Evolutionary conservation across 2,113 vertebrate genomes (phyloP).

Genomic region (Solea solea): DNA sequence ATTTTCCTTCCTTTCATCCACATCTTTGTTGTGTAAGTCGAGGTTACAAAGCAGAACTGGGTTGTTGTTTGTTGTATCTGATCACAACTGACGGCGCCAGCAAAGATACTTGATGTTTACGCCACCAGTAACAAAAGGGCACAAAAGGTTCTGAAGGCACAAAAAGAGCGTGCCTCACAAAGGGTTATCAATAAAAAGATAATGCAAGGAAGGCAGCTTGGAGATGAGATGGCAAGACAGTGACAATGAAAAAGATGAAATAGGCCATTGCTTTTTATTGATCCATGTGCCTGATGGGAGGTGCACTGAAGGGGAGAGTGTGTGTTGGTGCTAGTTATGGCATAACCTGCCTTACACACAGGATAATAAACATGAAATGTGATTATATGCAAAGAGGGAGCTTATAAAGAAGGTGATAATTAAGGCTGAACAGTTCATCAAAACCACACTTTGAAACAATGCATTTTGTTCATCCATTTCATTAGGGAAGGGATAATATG

Average conservation of each 20-base stretch:
- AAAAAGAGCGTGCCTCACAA: slow-evolving; percentile 18
- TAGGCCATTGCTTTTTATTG: slow-evolving; percentile 46
- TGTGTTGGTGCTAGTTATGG: slow-evolving; percentile 4
- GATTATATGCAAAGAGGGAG: background rate
- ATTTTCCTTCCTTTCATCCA: background rate
- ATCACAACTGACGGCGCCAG: slow-evolving; percentile 18
- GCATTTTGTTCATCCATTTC: too few species aligned
- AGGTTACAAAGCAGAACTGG: slow-evolving; percentile 14
- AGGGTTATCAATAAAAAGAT: slow-evolving; percentile 71
- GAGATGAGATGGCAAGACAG: slow-evolving; percentile 28
- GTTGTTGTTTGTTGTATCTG: slow-evolving; percentile 19
- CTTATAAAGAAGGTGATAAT: too few species aligned
- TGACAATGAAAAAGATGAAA: slow-evolving; percentile 57
- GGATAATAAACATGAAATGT: background rate
- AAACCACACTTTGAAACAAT: too few species aligned
- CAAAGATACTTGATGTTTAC: slow-evolving; percentile 41
- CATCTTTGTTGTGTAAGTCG: background rate
- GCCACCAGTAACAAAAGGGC: slow-evolving; percentile 2
- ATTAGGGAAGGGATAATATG: too few species aligned
- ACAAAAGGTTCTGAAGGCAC: slow-evolving; percentile 27
- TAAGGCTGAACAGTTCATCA: too few species aligned
- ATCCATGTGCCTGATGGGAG: slow-evolving; percentile 21
- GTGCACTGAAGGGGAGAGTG: background rate
- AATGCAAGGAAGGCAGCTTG: slow-evolving; percentile 18
- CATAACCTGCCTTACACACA: slow-evolving; percentile 1